Conservation (phyloP, 2,113 vertebrate genomes). For the Natator depressus region DNA sequence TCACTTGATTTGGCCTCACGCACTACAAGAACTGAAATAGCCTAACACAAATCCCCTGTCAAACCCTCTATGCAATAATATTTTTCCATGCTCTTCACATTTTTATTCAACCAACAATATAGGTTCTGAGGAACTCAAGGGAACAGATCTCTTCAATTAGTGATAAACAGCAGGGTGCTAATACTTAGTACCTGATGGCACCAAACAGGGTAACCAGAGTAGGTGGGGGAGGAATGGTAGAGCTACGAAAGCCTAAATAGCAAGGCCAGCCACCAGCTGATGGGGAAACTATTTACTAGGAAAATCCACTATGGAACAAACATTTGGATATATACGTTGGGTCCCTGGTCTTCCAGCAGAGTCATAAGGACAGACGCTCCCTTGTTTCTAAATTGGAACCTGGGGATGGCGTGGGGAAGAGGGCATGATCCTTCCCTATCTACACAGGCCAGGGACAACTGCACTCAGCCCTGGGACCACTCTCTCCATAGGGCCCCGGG, state of each 20-base stretch:
- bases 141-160: background rate
- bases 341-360: background rate
- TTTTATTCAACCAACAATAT: conserved; percentile 3
- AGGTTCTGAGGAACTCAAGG: background rate
- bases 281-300: background rate
- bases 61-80: background rate
- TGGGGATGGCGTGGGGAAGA: background rate
- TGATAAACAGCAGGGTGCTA: background rate
- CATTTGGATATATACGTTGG: background rate
- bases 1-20: background rate
- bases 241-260: background rate
- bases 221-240: background rate
- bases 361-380: background rate
- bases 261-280: background rate
- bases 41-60: background rate
- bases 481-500: background rate
- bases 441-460: background rate
- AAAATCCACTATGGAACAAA: background rate
- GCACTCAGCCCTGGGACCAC: background rate
- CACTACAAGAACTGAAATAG: background rate
- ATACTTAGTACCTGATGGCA: accelerated
- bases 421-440: background rate
- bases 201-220: background rate
- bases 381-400: background rate
- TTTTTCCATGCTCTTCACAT: background rate